Conservation (phyloP, 2,888 invertebrate genomes). For the Notocelia uddmanniana region DNA sequence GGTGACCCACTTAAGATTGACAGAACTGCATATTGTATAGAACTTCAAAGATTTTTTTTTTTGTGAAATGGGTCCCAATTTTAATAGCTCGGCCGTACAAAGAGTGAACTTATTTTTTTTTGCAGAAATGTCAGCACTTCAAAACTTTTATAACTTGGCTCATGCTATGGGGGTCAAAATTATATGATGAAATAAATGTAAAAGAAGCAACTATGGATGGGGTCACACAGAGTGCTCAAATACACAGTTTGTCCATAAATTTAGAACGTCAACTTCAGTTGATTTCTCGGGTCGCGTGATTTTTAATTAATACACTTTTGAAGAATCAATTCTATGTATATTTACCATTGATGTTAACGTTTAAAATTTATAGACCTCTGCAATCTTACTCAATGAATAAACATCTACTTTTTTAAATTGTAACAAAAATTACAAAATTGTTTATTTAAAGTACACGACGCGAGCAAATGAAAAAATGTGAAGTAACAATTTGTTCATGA, state of each 20-base stretch:
- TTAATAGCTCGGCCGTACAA: no score
- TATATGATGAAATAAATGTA: conserved; percentile 32
- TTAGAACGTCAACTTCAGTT: no score
- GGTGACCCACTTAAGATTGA: no score
- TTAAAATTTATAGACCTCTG: not conserved
- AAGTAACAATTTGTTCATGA: no score
- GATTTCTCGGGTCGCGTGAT: no score
- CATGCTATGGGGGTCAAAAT: conserved; percentile 51
- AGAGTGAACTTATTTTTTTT: not conserved
- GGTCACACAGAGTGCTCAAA: conserved; percentile 47
- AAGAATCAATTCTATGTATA: not conserved
- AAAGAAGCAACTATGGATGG: conserved; percentile 47
- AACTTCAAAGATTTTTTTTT: no score
- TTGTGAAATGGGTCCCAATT: no score
- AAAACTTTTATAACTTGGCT: conserved; percentile 6
- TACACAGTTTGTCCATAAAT: conserved; percentile 1
- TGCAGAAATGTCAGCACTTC: conserved; percentile 11
- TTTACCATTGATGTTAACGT: not conserved
- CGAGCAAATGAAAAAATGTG: not conserved
- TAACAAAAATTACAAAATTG: no score
- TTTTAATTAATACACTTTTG: not conserved
- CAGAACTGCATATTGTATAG: no score
- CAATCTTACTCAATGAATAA: not conserved
- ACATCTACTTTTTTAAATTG: no score
- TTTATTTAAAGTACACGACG: not conserved